Evolutionary conservation across 2,888 invertebrate genomes (phyloP), one percentile per base, ranked within the genome.

Genomic region (Hermaeophaga mercurialis): DNA sequence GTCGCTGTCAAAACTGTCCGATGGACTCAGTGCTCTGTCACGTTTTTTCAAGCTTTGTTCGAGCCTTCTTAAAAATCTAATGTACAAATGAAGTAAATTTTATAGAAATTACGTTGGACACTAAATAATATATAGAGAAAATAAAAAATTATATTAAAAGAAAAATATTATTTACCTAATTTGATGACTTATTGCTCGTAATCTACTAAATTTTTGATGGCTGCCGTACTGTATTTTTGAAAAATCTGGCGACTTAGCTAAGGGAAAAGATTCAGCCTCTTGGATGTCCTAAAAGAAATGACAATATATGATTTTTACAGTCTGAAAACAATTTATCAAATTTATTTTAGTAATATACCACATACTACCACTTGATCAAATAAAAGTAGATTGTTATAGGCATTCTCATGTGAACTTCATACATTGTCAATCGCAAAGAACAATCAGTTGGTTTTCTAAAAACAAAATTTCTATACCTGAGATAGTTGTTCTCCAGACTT

Each of bases 101-200:
- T n/a, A n/a, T n/a, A n/a, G n/a, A n/a, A n/a, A n/a, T n/a, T n/a
- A n/a, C n/a, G n/a, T n/a, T n/a, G n/a, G n/a, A n/a, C n/a, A n/a
- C n/a, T n/a, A n/a, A n/a, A n/a, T n/a, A n/a, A n/a, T n/a, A n/a
- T n/a, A n/a, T n/a, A n/a, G n/a, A n/a, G n/a, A n/a, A n/a, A n/a
- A n/a, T n/a, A n/a, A n/a, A n/a, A n/a, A n/a, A n/a, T n/a, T n/a
- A n/a, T n/a, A n/a, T n/a, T n/a, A n/a, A n/a, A n/a, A n/a, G n/a
- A n/a, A n/a, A n/a, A n/a, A n/a, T n/a, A n/a, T n/a, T n/a, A n/a
- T 52, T 70, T 77, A 88, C 89, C 89, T 85, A 74, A 89, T 89
- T 79, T 89, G 89, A 76, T 89, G 87, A 68, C 89, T 86, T 67
- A 89, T 88, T 18, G 88, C 86, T 67, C 85, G 80, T 68, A 89